Base-by-base conservation (phyloP, 2,888 invertebrate genomes). In the Catotricha subobsoleta region DNA sequence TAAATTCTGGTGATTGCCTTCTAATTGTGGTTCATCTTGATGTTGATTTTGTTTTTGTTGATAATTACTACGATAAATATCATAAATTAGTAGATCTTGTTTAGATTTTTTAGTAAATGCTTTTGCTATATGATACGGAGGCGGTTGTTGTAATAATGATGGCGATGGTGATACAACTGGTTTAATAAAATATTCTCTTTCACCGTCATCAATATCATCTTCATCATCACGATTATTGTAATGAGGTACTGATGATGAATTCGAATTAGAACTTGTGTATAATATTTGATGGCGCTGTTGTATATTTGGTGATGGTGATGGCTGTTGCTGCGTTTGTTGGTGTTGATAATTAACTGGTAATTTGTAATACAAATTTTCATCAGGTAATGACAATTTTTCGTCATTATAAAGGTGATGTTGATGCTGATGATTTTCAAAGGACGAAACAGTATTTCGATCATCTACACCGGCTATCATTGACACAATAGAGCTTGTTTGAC, bases 51-150 rank as follows among this genome's bases (percentile, higher is more conserved):
- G 18, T 19, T 42, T 10, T 19, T 37, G 29, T 23, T 35, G 27
- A 35, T 27, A 27, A 6, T 57, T 54, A 48, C 53, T 56, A 3
- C 59, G 51, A 29, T 35, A 36, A 20, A 23, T 54, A 45, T 60
- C 60, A 43, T 58, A 61, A 7, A 54, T 54, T 2, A 57, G 51
- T 19, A 61, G 50, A 49, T 62, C 62, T 40, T 60, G 55, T 1
- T 52, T 51, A 6, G 58, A 57, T 43, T 82, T 81, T 66, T 81
- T 82, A 12, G 84, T 83, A 54, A 77, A 82, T 3, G 76, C 78
- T 19, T 83, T 81, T 21, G 83, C 84, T 53, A 84, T 80, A 52
- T 84, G 81, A 62, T 84, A 86, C 1, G 84, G 84, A 2, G 84
- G 84, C 13, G 84, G 84, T 52, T 73, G 66, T 35, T 49, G 49